phyloP scores from a whole-genome alignment of 2,888 invertebrate genomes.

The Drosophila neonasuta region DNA sequence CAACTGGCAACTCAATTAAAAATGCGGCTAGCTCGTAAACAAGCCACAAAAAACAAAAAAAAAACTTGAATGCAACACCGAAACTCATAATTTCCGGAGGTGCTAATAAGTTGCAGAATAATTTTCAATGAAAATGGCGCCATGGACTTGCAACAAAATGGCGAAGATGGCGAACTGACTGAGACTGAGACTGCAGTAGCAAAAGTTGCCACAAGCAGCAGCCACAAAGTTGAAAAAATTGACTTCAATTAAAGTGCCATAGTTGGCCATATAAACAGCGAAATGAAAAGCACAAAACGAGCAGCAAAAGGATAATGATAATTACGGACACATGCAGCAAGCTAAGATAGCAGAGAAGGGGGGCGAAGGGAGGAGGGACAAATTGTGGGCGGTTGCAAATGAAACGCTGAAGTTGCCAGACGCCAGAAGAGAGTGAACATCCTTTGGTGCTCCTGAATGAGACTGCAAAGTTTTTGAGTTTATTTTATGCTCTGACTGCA shows the following conservation, averaged over 20 bases:
- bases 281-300: slow-evolving; percentile 73
- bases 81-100: slow-evolving; percentile 76
- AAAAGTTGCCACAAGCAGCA: slow-evolving; percentile 40
- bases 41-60: slow-evolving; percentile 47
- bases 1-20: slow-evolving; percentile 66
- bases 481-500: slow-evolving; percentile 57
- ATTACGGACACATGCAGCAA: slow-evolving; percentile 55
- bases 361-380: not conserved
- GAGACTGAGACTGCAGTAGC: not conserved
- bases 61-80: slow-evolving; percentile 51
- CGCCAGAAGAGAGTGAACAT: slow-evolving; percentile 19
- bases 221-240: slow-evolving; percentile 67
- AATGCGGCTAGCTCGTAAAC: slow-evolving; percentile 55
- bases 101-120: slow-evolving; percentile 76
- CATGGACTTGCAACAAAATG: slow-evolving; percentile 41
- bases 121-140: slow-evolving; percentile 66
- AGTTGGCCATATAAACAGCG: slow-evolving; percentile 70
- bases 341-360: not conserved
- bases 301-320: slow-evolving; percentile 68
- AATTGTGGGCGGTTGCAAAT: slow-evolving; percentile 31
- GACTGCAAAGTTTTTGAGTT: slow-evolving; percentile 70
- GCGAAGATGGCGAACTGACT: not conserved
- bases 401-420: slow-evolving; percentile 42
- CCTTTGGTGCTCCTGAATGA: slow-evolving; percentile 54
- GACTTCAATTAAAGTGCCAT: slow-evolving; percentile 75